Conservation (phyloP, 1,140 invertebrate species). For the Halictus rubicundus region DNA sequence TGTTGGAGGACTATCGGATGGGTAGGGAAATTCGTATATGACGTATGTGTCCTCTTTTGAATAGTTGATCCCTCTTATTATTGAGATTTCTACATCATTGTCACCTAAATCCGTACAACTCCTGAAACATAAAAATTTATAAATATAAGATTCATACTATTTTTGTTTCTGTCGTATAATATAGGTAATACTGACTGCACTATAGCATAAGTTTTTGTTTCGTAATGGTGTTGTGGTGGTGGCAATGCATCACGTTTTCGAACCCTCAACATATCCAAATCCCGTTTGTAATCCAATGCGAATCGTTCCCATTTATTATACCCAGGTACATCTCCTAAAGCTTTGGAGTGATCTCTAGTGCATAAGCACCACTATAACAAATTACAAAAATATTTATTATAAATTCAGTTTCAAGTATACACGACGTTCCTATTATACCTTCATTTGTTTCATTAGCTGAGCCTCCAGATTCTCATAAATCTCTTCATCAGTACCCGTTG, state of each 20-base stretch:
- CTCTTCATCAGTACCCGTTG: conserved; percentile 82
- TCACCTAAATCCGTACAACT: conserved; percentile 95
- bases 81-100: conserved; percentile 93
- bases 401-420: background rate
- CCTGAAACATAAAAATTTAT: conserved; percentile 75
- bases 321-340: conserved; percentile 95
- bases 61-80: conserved; percentile 94
- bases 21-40: conserved; percentile 95
- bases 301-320: conserved; percentile 94
- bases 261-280: conserved; percentile 92
- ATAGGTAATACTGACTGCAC: conserved; percentile 86
- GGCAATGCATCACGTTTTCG: conserved; percentile 80
- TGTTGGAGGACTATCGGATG: conserved; percentile 89
- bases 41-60: conserved; percentile 97
- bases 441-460: conserved; percentile 91
- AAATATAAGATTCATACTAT: conserved; percentile 1
- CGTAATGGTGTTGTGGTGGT: conserved; percentile 96
- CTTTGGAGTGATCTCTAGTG: conserved; percentile 93
- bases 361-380: conserved; percentile 84
- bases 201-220: conserved; percentile 92
- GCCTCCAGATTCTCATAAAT: conserved; percentile 89
- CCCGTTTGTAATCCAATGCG: conserved; percentile 91
- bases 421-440: conserved; percentile 77
- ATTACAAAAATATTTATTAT: background rate
- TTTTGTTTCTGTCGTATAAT: background rate